Conservation (phyloP, 2,113 vertebrate genomes). For the Sinocyclocheilus anophthalmus region DNA sequence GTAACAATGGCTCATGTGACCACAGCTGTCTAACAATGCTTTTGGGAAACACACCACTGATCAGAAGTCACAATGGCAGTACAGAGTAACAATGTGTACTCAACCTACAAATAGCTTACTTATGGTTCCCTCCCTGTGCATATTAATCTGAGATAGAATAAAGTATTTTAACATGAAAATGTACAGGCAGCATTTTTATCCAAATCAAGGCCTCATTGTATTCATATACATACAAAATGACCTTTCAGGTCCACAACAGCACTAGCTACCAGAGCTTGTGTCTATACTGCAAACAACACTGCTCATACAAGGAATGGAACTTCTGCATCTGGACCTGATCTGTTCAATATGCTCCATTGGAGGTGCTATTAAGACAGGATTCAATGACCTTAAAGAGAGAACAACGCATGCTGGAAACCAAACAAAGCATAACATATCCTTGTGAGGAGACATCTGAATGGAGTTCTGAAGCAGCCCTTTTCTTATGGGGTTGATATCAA, state of each 20-base stretch:
- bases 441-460: slow-evolving; percentile 53
- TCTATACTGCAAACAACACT: slow-evolving; percentile 58
- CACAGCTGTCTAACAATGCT: neutral
- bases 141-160: neutral
- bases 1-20: neutral
- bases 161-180: neutral
- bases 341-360: slow-evolving; percentile 59
- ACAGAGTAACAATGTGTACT: neutral
- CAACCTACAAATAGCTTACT: neutral
- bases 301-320: slow-evolving; percentile 79
- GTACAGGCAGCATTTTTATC: neutral
- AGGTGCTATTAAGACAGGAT: slow-evolving; percentile 51
- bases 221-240: slow-evolving; percentile 34
- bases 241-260: slow-evolving; percentile 50
- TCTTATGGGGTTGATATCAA: slow-evolving; percentile 51
- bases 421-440: slow-evolving; percentile 59
- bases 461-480: slow-evolving; percentile 11
- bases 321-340: slow-evolving; percentile 39
- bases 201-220: neutral
- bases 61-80: neutral
- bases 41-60: neutral
- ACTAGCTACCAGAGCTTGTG: slow-evolving; percentile 60
- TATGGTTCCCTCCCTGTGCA: neutral
- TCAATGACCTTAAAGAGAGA: slow-evolving; percentile 57
- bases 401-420: slow-evolving; percentile 38